Evolutionary conservation across 2,797 vertebrate species (phyloP).

Genomic region (Dicrostonyx torquatus): DNA sequence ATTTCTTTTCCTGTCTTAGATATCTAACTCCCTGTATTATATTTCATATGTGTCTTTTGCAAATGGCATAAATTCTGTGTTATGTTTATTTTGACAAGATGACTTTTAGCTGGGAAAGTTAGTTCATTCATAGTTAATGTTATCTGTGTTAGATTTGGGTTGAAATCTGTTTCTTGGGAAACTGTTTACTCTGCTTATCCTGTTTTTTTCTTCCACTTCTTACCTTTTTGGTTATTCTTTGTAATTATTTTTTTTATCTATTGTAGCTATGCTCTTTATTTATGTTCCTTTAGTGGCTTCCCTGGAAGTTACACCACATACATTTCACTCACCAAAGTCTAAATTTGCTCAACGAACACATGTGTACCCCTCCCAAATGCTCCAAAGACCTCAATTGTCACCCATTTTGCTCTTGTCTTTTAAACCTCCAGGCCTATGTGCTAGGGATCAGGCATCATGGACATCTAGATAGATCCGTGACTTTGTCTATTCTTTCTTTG

Average conservation of each 20-base stretch:
- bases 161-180: neutral
- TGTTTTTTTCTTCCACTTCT: slow-evolving; percentile 16
- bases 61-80: neutral
- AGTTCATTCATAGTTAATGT: slow-evolving; percentile 8
- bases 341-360: neutral
- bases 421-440: neutral
- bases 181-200: neutral
- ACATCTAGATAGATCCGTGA: neutral
- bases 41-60: neutral
- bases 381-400: neutral
- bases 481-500: neutral
- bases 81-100: neutral
- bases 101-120: neutral
- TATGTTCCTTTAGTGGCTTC: slow-evolving; percentile 1
- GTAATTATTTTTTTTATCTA: neutral
- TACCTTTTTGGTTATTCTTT: neutral
- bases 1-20: neutral
- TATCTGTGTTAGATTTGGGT: slow-evolving; percentile 1
- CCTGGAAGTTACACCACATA: neutral
- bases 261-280: neutral
- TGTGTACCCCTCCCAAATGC: neutral
- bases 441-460: neutral
- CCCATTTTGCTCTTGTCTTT: neutral
- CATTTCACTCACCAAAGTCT: slow-evolving; percentile 16
- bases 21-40: neutral